Evolutionary conservation across 2,797 vertebrate genomes (phyloP).

Genomic region (Notamacropus eugenii): DNA sequence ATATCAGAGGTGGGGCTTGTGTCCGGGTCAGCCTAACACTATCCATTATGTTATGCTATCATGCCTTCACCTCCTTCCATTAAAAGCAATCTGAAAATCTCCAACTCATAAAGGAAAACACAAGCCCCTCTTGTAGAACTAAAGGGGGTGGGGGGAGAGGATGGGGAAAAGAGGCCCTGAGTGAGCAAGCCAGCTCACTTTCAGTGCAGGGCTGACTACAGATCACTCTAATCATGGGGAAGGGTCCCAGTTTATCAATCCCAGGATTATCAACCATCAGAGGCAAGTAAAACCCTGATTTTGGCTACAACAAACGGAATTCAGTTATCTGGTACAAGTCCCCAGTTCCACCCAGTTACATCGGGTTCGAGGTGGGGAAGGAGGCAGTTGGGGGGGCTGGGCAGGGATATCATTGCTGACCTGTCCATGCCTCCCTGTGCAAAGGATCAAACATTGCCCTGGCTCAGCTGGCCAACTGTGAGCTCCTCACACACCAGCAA

Average conservation of each 20-base stretch:
- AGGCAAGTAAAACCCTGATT: constrained; percentile 52
- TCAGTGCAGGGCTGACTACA: no score
- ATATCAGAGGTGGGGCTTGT: background rate
- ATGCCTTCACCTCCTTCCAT: background rate
- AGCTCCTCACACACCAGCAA: background rate
- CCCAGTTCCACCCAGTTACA: background rate
- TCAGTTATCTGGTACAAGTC: constrained; percentile 24
- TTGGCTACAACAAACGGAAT: constrained; percentile 37
- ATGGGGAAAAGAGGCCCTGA: background rate
- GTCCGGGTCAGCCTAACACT: background rate
- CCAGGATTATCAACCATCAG: constrained; percentile 37
- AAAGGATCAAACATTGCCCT: background rate
- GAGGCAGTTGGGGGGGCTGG: background rate
- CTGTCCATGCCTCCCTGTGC: background rate
- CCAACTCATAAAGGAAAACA: background rate
- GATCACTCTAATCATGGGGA: background rate
- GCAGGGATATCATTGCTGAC: background rate
- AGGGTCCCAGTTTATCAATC: constrained; percentile 49
- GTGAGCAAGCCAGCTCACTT: background rate
- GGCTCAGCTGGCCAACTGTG: background rate
- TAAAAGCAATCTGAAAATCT: constrained; percentile 17
- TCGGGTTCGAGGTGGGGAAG: background rate
- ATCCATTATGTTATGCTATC: background rate
- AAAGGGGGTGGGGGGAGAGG: background rate
- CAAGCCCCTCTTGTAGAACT: background rate